Evolutionary conservation across 2,113 vertebrate genomes (phyloP), one percentile per base, ranked within the genome.

Genomic region (Notothenia coriiceps): DNA sequence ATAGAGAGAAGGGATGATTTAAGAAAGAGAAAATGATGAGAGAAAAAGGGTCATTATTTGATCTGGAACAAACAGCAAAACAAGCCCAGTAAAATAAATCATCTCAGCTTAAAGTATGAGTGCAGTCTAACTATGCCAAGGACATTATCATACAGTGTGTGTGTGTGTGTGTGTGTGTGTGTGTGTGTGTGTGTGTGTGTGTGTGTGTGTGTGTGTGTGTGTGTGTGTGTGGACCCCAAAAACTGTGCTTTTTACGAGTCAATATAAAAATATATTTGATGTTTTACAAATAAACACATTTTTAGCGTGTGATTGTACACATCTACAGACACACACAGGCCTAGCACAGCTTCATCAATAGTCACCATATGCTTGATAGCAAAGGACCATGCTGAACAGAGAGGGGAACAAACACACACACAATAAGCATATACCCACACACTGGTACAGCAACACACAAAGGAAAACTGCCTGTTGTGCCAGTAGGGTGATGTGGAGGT

Each of bases 331-430:
- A 64, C 57, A 68, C 72, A 50, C 78, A 79, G 55, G 70, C 70
- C 81, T 54, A 75, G 65, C n/a, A 40, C 46, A 66, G 70, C 79
- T 92, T 90, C 80, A 89, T 92, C 91, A 93, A 91, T 86, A 86
- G 76, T 77, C 46, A 82, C 89, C 92, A 94, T 92, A 93, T 93
- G 90, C 65, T 80, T 73, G 46, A 76, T 78, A 84, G 74, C 91
- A 88, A 82, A 70, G 59, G 80, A 77, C 74, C 59, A 67, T 71
- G 78, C 79, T 67, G 56, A 86, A 86, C 61, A 79, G 29, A 75
- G 73, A 77, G 25, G 52, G 25, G 52, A 50, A 71, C n/a, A 71
- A 43, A 52, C 12, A 61, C 61, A 29, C 43, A 40, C 7, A 40
- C 14, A 10, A 59, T 40, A n/a, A 25, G 3, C 74, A 12, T 46